Evolutionary conservation across 2,113 vertebrate genomes (phyloP), one percentile per base, ranked within the genome.

Genomic region (Sisor rabdophorus): DNA sequence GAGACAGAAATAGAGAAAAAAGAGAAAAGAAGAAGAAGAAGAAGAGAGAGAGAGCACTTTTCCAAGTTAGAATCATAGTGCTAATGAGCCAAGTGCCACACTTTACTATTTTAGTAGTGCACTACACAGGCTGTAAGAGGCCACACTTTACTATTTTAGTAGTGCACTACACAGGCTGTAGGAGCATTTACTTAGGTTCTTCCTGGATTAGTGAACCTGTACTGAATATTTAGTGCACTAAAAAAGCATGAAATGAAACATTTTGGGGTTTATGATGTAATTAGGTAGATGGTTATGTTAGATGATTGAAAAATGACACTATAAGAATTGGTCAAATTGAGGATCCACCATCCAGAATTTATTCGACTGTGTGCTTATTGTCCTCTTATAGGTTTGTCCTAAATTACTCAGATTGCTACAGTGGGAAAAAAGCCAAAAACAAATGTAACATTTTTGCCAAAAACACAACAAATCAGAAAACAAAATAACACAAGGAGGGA

Each of bases 1-100:
- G 19, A 28, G 80, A 83, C 60, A 84, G 50, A 77, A 79, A 64
- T 70, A 36, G 58, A 55, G 8, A 30, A 28, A 75, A 13, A 65
- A 67, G 40, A 36, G 32, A 36, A 3, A 36, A 7, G 7, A 7
- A 36, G 32, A 36, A 3, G 7, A 4, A 7, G 32, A 36, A 36
- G 7, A 7, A 36, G 3, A 36, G 7, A 36, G 3, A 36, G 32
- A 36, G 32, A 36, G 32, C 32, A 7, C n/a, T n/a, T n/a, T n/a
- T n/a, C n/a, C 52, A 48, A 12, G 24, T 19, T 8, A 13, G 16
- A 8, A 8, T n/a, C 59, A 55, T 26, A 40, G 24, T 6, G 26
- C 20, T n/a, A 20, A 56, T n/a, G 19, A 56, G 54, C 9, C 19
- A n/a, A n/a, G 22, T 56, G 9, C 15, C 22, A 56, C 19, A 9